Percentiles rank a stretch among this genome's conserved stretches.
Conservation (phyloP, 2,888 invertebrate genomes). For the Monoplex corrugatus region DNA sequence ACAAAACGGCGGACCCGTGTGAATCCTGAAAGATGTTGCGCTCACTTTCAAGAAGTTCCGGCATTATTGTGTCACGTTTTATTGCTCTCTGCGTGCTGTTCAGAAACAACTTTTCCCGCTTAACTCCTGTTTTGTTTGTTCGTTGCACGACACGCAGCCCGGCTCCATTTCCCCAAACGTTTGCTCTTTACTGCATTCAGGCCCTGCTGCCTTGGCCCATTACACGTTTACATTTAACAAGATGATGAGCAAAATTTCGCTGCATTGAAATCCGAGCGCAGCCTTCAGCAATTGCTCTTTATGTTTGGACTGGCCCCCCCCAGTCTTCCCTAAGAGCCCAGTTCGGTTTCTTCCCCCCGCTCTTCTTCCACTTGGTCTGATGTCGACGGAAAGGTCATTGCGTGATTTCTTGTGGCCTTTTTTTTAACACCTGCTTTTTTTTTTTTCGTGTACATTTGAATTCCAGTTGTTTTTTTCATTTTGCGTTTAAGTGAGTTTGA, state of each 20-base stretch:
- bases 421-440: no score
- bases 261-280: background rate
- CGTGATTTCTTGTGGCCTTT: background rate
- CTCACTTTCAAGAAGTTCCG: background rate
- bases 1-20: no score
- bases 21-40: background rate
- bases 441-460: no score
- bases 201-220: background rate
- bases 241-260: background rate
- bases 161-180: background rate
- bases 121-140: background rate
- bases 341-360: background rate
- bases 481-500: no score
- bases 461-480: no score
- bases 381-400: background rate
- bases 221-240: conserved; percentile 10
- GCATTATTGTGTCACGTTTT: conserved; percentile 33
- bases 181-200: background rate
- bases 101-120: conserved; percentile 4
- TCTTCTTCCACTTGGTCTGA: background rate
- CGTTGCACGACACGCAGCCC: background rate
- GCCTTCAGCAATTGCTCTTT: background rate
- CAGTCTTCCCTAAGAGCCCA: background rate
- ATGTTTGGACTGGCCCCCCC: background rate
- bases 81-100: conserved; percentile 10